Evolutionary conservation across 2,888 invertebrate genomes (phyloP).

Genomic region (Lepidochrysops patricia): DNA sequence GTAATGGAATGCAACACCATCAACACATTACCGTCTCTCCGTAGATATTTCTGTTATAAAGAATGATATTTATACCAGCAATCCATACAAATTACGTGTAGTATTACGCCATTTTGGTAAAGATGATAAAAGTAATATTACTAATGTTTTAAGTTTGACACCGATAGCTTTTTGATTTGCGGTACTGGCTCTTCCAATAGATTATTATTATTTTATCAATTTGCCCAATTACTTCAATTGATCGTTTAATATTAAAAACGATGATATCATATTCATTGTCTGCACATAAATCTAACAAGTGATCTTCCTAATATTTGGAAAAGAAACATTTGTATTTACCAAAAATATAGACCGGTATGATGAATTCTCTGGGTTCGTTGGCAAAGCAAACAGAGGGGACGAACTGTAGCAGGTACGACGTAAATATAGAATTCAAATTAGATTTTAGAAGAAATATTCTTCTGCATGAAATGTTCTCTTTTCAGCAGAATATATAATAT

Average conservation of each 20-base stretch:
- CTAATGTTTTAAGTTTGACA: too few species aligned
- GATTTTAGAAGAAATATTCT: not conserved
- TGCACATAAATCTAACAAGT: not conserved
- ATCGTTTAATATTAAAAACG: too few species aligned
- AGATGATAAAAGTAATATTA: not conserved
- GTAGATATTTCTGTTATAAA: not conserved
- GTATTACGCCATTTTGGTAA: not conserved
- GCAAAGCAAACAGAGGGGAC: not conserved
- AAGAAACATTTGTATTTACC: not conserved
- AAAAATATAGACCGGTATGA: not conserved
- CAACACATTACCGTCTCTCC: not conserved
- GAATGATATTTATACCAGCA: not conserved
- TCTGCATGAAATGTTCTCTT: not conserved
- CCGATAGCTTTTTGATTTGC: too few species aligned
- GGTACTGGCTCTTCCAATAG: not conserved
- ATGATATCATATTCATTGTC: not conserved
- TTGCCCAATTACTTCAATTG: too few species aligned
- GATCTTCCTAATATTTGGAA: not conserved
- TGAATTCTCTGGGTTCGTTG: not conserved
- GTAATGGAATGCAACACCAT: not conserved
- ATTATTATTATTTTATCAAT: too few species aligned
- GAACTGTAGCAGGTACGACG: not conserved
- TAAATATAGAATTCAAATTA: not conserved
- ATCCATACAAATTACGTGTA: not conserved
- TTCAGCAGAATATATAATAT: not conserved